These are phyloP conservation scores for Drosophila lowei DNA, from an alignment of 1,140 invertebrate genomes.

Conservation along the genomic window DNA sequence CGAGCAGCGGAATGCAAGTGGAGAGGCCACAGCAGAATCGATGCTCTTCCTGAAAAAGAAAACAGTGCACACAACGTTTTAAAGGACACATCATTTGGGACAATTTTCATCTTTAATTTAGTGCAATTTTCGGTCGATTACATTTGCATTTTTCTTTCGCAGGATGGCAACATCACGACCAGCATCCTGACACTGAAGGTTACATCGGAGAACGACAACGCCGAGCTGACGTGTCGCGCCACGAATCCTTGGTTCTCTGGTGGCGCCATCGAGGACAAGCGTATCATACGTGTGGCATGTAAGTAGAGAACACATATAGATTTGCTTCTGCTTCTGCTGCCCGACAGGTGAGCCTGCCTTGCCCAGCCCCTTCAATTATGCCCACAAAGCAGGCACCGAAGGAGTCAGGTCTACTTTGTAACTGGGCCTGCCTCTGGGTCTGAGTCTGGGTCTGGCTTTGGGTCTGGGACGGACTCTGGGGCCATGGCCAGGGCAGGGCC, in stretches of 20 bases:
- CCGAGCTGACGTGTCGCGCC: constrained; percentile 92
- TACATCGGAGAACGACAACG: constrained; percentile 90
- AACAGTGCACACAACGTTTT: no score
- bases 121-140: constrained; percentile 2
- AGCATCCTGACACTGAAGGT: constrained; percentile 90
- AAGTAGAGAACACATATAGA: constrained; percentile 84
- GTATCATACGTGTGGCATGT: constrained; percentile 92
- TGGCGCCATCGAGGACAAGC: constrained; percentile 89
- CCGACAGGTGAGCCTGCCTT: constrained; percentile 36
- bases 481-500: constrained; percentile 17
- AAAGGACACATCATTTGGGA: neutral
- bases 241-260: constrained; percentile 94
- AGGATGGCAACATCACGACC: constrained; percentile 88
- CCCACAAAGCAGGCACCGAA: constrained; percentile 17
- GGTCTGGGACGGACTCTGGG: neutral
- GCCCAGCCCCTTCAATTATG: constrained; percentile 35
- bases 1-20: constrained; percentile 21
- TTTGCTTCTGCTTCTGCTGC: constrained; percentile 4
- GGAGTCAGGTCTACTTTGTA: constrained; percentile 3
- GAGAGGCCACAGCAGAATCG: constrained; percentile 2
- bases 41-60: neutral
- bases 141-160: constrained; percentile 7
- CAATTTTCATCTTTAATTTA: neutral
- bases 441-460: neutral
- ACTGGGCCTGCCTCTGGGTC: neutral